These are phyloP conservation scores for Caiman crocodilus DNA, from an alignment of 2,797 vertebrate genomes.

Conservation along the genomic window DNA sequence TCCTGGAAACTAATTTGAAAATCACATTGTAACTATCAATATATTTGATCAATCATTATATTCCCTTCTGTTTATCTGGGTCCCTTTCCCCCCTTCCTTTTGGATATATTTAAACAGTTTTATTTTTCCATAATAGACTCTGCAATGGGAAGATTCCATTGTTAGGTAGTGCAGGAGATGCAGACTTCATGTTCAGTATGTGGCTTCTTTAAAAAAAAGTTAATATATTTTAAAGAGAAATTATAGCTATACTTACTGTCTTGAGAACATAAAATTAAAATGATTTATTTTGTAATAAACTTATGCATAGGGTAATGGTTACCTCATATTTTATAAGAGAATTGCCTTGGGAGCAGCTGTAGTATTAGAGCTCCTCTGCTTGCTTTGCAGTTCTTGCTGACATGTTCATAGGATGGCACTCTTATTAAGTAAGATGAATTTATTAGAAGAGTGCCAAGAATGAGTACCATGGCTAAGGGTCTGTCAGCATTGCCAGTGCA, in stretches of 20 bases:
- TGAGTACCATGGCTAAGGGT: not conserved
- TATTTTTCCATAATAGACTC: not conserved
- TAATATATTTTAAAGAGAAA: not conserved
- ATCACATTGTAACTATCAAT: accelerated
- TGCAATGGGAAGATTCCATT: not conserved
- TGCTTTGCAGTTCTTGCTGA: conserved; percentile 48
- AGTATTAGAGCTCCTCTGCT: conserved; percentile 36
- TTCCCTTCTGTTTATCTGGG: not conserved
- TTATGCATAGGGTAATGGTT: not conserved
- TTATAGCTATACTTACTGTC: not conserved
- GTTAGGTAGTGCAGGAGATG: not conserved
- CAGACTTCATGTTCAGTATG: accelerated
- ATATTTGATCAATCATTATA: not conserved
- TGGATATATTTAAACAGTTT: accelerated
- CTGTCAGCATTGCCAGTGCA: conserved; percentile 30
- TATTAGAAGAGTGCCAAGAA: not conserved
- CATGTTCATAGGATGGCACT: conserved; percentile 37
- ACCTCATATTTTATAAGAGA: not conserved
- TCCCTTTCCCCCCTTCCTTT: not conserved
- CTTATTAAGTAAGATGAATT: conserved; percentile 57
- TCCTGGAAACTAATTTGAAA: not conserved
- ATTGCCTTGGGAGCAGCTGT: conserved; percentile 19
- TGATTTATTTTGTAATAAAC: not conserved
- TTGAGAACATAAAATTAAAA: not conserved
- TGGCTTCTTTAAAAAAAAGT: not conserved